Percentiles rank a stretch among this genome's conserved stretches.
Conservation (phyloP, 2,113 vertebrate genomes). For the Mobula hypostoma region DNA sequence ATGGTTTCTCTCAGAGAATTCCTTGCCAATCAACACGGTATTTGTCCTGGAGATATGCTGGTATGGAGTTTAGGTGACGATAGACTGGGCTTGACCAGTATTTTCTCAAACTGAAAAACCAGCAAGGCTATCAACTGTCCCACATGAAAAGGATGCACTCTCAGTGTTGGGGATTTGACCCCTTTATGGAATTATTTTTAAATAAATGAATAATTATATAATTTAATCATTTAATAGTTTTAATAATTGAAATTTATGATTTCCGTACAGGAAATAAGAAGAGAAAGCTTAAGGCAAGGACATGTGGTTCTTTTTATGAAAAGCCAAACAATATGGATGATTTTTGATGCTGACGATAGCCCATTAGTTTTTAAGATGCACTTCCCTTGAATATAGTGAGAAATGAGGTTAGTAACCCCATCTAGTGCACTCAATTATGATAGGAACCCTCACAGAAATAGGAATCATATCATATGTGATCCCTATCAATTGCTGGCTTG, state of each 20-base stretch:
- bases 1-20: not conserved
- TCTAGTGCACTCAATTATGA: not conserved
- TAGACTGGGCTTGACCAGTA: not conserved
- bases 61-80: not conserved
- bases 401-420: not conserved
- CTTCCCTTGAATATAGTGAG: not conserved
- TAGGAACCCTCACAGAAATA: not conserved
- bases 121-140: not conserved
- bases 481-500: not conserved
- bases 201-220: too few species aligned
- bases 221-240: too few species aligned
- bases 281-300: too few species aligned
- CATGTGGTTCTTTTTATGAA: not conserved
- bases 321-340: not conserved
- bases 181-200: not conserved
- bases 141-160: not conserved
- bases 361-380: not conserved
- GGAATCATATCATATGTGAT: not conserved
- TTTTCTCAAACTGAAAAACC: not conserved
- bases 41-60: not conserved
- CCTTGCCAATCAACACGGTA: not conserved
- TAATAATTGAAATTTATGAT: too few species aligned
- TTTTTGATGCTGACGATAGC: not conserved
- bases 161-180: not conserved
- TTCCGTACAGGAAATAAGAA: not conserved